phyloP scores from a whole-genome alignment of 2,113 vertebrate species.

The Peromyscus polionotus region DNA sequence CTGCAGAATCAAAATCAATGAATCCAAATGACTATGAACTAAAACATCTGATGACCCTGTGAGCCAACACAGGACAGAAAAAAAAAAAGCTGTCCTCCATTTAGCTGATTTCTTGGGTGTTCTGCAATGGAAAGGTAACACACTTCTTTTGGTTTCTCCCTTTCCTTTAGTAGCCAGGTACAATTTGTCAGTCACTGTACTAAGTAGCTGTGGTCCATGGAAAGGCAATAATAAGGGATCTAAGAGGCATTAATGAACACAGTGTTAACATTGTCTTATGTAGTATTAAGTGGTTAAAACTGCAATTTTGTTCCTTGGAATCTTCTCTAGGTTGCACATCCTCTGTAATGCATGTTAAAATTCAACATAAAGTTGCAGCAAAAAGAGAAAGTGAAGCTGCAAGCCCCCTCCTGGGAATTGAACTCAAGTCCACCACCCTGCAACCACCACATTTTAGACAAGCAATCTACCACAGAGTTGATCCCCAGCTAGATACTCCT shows the following conservation, averaged over 20 bases:
- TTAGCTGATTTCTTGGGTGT: neutral
- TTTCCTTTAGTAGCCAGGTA: neutral
- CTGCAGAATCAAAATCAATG: neutral
- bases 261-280: neutral
- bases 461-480: neutral
- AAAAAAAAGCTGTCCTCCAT: neutral
- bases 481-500: neutral
- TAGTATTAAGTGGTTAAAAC: neutral
- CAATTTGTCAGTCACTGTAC: neutral
- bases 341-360: neutral
- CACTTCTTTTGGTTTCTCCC: neutral
- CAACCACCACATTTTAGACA: neutral
- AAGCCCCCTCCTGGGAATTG: neutral
- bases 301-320: neutral
- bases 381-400: neutral
- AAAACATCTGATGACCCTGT: neutral
- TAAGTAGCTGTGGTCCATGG: neutral
- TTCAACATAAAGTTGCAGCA: neutral
- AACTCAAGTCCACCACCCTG: neutral
- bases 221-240: neutral
- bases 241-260: neutral
- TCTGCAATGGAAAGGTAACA: neutral
- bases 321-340: neutral
- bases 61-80: neutral
- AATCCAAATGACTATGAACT: neutral